phyloP scores from a whole-genome alignment of 2,797 vertebrate genomes.

The Amblyraja radiata region DNA sequence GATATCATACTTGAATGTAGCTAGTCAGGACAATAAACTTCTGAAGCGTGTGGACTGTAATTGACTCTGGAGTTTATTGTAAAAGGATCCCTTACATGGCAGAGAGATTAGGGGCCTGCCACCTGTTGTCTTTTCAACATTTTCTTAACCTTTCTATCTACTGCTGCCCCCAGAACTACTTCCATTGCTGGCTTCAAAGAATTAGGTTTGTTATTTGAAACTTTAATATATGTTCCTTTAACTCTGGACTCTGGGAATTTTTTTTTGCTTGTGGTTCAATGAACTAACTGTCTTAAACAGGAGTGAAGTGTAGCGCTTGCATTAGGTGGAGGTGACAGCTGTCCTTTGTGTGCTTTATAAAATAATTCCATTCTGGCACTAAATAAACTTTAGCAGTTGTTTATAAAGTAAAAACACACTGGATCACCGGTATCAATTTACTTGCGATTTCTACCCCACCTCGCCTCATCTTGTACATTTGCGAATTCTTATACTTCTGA shows the following conservation, averaged over 20 bases:
- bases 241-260: slow-evolving; percentile 22
- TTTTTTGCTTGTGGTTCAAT: not conserved
- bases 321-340: slow-evolving; percentile 25
- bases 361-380: slow-evolving; percentile 7
- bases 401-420: not conserved
- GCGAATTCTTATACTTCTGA: not conserved
- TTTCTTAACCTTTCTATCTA: slow-evolving; percentile 36
- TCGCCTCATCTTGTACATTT: not conserved
- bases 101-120: slow-evolving; percentile 39
- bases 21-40: slow-evolving; percentile 46
- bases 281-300: slow-evolving; percentile 16
- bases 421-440: not conserved
- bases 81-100: slow-evolving; percentile 44
- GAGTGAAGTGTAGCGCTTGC: not conserved
- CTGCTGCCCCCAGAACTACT: not conserved
- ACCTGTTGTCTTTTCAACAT: slow-evolving; percentile 41
- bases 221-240: slow-evolving; percentile 26
- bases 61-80: slow-evolving; percentile 52
- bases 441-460: no score
- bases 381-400: not conserved
- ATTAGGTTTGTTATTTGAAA: slow-evolving; percentile 27
- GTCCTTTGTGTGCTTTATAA: not conserved
- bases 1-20: slow-evolving; percentile 48
- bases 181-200: slow-evolving; percentile 29
- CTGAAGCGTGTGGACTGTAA: slow-evolving; percentile 53